These are phyloP conservation scores for Cantharis nigra DNA, from an alignment of 2,888 invertebrate genomes.

Conservation along the genomic window DNA sequence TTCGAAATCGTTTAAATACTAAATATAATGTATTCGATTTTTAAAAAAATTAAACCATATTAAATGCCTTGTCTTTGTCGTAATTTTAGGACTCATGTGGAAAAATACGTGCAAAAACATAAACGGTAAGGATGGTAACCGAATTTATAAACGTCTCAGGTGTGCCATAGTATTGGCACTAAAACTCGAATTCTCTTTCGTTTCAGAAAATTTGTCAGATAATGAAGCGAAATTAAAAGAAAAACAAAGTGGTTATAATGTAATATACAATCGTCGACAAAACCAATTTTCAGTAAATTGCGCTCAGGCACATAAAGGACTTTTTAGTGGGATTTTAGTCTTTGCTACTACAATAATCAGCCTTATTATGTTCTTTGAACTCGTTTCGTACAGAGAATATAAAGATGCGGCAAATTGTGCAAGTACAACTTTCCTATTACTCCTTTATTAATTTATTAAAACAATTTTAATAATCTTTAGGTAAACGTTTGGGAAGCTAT, in stretches of 20 bases:
- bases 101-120: conserved; percentile 4
- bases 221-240: conserved; percentile 30
- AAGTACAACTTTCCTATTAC: conserved; percentile 60
- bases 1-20: conserved; percentile 36
- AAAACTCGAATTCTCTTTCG: conserved; percentile 5
- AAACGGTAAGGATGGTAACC: conserved; percentile 11
- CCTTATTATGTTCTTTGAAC: conserved; percentile 85
- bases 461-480: conserved; percentile 50
- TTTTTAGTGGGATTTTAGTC: conserved; percentile 71
- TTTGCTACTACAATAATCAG: conserved; percentile 77
- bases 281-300: conserved; percentile 82
- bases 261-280: conserved; percentile 52
- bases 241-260: conserved; percentile 42
- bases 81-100: conserved; percentile 75
- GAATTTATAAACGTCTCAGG: conserved; percentile 19
- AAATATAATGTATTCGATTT: conserved; percentile 38
- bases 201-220: conserved; percentile 15
- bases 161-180: conserved; percentile 11
- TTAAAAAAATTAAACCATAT: conserved; percentile 62
- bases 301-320: conserved; percentile 79
- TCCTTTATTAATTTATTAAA: background rate
- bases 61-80: conserved; percentile 91
- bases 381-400: conserved; percentile 67
- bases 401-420: conserved; percentile 68
- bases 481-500: conserved; percentile 59